Evolutionary conservation across 2,888 invertebrate genomes (phyloP), one percentile per base, ranked within the genome.

Genomic region (Tromatobia lineatoria): DNA sequence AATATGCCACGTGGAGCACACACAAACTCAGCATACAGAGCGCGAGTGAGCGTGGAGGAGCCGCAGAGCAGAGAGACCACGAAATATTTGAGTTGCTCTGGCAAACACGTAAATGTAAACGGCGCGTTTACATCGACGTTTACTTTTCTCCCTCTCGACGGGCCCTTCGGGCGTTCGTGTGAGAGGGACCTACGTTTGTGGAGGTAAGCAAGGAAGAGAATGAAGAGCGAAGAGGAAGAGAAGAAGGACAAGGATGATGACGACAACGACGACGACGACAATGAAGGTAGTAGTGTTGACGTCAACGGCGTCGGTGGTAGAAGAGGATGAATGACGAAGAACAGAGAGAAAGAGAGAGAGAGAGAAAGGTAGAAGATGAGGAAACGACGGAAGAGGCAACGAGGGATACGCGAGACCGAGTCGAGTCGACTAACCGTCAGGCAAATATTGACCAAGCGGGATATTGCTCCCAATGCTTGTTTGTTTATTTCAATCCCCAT

Each of bases 381-480:
- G 54, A 76, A 83, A 75, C 66, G 67, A 83, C 71, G 88, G 73
- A 67, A 70, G 74, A 64, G 52, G 11, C 70, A 47, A 34, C 57
- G 25, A 38, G 70, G 38, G 75, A 34, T 82, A 52, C 29, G 64
- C 64, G 89, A 80, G 85, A 77, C 77, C 83, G 86, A 88, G 89
- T 88, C 88, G 90, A 90, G 90, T 92, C 92, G 92, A 91, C 93
- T 93, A 93, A 93, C 93, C 92, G 91, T 92, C 93, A 89, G 88
- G 90, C 91, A 93, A 93, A 93, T 93, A 93, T 93, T 93, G 92
- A 93, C 93, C 91, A 90, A 93, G 93, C 90, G 90, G 93, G 93
- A 93, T 93, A 93, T 93, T 93, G 93, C 93, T 93, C 92, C 92
- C 92, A 90, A 93, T 93, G 93, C 92, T 90, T 93, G 93, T 93